Base-by-base conservation (phyloP, 2,888 invertebrate species). In the Homarus gammarus region DNA sequence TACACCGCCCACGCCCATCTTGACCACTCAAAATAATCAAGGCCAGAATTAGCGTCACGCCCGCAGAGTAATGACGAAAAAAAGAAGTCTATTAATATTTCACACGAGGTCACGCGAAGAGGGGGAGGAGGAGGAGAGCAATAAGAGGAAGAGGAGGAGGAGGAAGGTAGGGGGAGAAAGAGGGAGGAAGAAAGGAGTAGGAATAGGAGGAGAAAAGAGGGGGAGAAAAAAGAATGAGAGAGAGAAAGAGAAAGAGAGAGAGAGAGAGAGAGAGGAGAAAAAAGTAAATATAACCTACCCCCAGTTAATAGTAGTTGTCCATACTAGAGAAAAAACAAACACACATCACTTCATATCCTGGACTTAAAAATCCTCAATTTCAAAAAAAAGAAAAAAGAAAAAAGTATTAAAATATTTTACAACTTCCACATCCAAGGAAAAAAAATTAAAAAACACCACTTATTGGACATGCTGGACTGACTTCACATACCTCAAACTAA, bases 1-100 rank as follows among this genome's bases (percentile, higher is more conserved):
- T 2, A 5, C 64, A 27, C 27, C 61, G 61, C 27, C 61, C 61
- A 64, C 61, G 61, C 61, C 61, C 61, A 64, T 6, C 36, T 64
- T 64, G 18, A n/a, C 78, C 56, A 56, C 78, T 78, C 49, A 31
- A 78, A 78, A 78, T 78, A 78, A 78, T 78, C 78, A 33, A 56
- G 56, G 56, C 27, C 33, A n/a, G 51, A 36, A 78, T 78, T 78
- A 78, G 78, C 40, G 78, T 78, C 78, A 78, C 78, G 51, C 78
- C 33, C 56, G 15, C 40, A 56, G 33, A 49, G 33, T 56, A 51
- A 78, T 78, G 8, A 78, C 78, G 78, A 56, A 78, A 78, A 73
- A 78, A 78, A 51, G 12, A 36, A 78, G 78, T 56, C 56, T 78
- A 78, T 78, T 78, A 56, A 51, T 56, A 56, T 78, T 78, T 56